phyloP scores from a whole-genome alignment of 2,888 invertebrate species.

The Neoascia interrupta region DNA sequence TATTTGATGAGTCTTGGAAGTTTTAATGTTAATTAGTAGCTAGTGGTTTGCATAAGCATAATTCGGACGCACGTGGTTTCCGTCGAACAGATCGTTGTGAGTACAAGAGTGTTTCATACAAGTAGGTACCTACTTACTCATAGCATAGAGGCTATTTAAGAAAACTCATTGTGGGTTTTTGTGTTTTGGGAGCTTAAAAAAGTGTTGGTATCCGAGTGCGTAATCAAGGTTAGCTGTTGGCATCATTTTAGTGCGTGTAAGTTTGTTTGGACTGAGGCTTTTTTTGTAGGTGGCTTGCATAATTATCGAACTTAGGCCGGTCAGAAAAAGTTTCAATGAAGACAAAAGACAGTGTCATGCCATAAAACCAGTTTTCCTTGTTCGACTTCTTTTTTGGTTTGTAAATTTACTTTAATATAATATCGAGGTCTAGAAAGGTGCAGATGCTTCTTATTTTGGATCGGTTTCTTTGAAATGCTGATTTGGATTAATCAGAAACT shows the following conservation, averaged over 20 bases:
- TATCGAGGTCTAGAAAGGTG: no score
- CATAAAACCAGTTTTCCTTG: constrained; percentile 52
- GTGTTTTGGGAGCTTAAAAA: not conserved
- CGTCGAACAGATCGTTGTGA: not conserved
- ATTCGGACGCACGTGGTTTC: constrained; percentile 48
- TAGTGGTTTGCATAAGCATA: no score
- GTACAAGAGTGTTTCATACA: not conserved
- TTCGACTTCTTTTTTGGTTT: no score
- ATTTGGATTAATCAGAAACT: no score
- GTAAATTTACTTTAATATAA: no score
- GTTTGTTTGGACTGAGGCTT: constrained; percentile 21
- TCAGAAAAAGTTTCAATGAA: not conserved
- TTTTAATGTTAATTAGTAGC: constrained; percentile 3
- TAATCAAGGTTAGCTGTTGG: constrained; percentile 1
- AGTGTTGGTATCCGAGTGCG: constrained; percentile 1
- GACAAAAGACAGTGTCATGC: no score
- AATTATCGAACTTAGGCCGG: constrained; percentile 2
- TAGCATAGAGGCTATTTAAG: constrained; percentile 23
- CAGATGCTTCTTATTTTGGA: no score
- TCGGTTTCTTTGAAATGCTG: no score
- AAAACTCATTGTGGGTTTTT: constrained; percentile 10
- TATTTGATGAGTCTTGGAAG: no score
- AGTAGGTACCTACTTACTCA: no score
- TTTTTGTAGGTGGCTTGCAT: constrained; percentile 20
- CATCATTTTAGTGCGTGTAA: not conserved